Conservation (phyloP, 2,888 invertebrate genomes). For the Ornithoptera alexandrae region DNA sequence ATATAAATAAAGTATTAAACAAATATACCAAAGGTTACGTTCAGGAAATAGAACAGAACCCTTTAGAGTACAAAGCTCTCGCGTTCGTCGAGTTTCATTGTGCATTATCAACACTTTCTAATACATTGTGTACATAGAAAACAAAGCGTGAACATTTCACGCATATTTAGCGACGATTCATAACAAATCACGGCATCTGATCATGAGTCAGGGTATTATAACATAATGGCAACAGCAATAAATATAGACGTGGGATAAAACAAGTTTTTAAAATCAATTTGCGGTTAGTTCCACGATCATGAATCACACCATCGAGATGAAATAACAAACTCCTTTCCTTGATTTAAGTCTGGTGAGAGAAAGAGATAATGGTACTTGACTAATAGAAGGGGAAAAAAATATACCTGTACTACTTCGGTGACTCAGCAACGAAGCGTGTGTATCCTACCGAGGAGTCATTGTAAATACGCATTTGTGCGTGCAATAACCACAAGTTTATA, state of each 20-base stretch:
- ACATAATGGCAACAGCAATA: slow-evolving; percentile 38
- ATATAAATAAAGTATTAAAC: not conserved
- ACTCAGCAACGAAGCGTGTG: slow-evolving; percentile 39
- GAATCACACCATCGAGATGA: slow-evolving; percentile 51
- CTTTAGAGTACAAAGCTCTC: not conserved
- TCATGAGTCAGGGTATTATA: slow-evolving; percentile 48
- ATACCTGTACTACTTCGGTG: slow-evolving; percentile 38
- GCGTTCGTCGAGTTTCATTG: slow-evolving; percentile 13
- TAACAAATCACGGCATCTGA: slow-evolving; percentile 43
- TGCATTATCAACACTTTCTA: slow-evolving; percentile 38
- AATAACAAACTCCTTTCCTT: slow-evolving; percentile 38
- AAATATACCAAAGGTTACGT: not conserved
- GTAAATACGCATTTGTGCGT: slow-evolving; percentile 8
- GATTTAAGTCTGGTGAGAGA: slow-evolving; percentile 34
- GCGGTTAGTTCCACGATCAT: slow-evolving; percentile 55
- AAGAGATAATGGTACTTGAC: slow-evolving; percentile 38
- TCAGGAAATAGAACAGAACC: slow-evolving; percentile 15
- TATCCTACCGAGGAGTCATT: slow-evolving; percentile 22
- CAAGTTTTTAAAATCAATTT: slow-evolving; percentile 54
- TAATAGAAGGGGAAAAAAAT: slow-evolving; percentile 32
- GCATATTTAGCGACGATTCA: slow-evolving; percentile 43
- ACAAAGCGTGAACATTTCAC: slow-evolving; percentile 42
- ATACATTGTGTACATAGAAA: slow-evolving; percentile 40
- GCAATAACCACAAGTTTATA: slow-evolving; percentile 4
- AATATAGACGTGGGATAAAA: slow-evolving; percentile 50